Conservation (phyloP, 2,113 vertebrate genomes). For the Sander lucioperca region DNA sequence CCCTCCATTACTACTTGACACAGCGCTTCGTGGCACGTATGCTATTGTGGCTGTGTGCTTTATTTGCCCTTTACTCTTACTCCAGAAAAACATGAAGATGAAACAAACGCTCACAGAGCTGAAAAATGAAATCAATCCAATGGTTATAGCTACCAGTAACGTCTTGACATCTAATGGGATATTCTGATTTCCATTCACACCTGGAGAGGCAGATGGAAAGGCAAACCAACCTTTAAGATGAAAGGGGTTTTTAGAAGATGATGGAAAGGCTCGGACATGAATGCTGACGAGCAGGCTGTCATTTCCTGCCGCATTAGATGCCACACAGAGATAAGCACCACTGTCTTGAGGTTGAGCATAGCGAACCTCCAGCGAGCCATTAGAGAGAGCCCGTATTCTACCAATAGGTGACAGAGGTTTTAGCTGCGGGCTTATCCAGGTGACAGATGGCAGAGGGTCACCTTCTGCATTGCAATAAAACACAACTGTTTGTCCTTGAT, state of each 20-base stretch:
- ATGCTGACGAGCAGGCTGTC: slow-evolving; percentile 85
- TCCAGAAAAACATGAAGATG: slow-evolving; percentile 90
- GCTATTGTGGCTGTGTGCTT: slow-evolving; percentile 89
- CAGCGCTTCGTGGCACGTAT: slow-evolving; percentile 82
- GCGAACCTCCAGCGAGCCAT: slow-evolving; percentile 88
- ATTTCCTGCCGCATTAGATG: slow-evolving; percentile 88
- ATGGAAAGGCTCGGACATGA: slow-evolving; percentile 75
- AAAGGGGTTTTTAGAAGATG: slow-evolving; percentile 67
- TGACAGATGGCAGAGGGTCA: slow-evolving; percentile 84
- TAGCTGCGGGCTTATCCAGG: slow-evolving; percentile 86
- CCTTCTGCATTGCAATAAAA: slow-evolving; percentile 88
- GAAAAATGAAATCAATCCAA: slow-evolving; percentile 90
- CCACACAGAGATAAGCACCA: slow-evolving; percentile 87
- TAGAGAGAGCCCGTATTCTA: slow-evolving; percentile 82
- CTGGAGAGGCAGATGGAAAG: slow-evolving; percentile 65
- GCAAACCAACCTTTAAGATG: slow-evolving; percentile 70
- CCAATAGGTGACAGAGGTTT: slow-evolving; percentile 73
- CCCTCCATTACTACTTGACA: slow-evolving; percentile 22
- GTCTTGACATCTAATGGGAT: slow-evolving; percentile 84
- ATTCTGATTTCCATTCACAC: slow-evolving; percentile 50
- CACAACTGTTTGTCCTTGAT: slow-evolving; percentile 84
- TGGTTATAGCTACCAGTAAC: slow-evolving; percentile 85
- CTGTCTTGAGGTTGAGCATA: slow-evolving; percentile 86
- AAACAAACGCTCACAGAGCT: slow-evolving; percentile 90
- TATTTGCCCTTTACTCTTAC: slow-evolving; percentile 87